A percentile compares a stretch with the other conserved stretches of the same genome.
These are phyloP conservation scores for Phymastichus coffea DNA, from an alignment of 1,140 invertebrate species.

Conservation along the genomic window DNA sequence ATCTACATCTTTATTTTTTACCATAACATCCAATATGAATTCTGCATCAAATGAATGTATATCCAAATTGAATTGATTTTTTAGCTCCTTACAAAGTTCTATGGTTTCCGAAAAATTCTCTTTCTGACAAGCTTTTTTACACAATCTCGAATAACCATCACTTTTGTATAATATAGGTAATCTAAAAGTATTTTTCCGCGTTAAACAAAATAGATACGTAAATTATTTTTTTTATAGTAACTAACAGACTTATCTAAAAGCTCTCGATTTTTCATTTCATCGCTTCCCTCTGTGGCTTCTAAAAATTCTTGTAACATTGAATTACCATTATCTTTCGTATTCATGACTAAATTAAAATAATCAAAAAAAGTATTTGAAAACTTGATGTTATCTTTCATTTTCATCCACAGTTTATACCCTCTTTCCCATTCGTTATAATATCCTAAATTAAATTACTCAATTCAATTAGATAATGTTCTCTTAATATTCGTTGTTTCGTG, in stretches of 20 bases:
- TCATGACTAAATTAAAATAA: not conserved
- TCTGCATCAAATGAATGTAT: not conserved
- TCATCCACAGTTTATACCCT: conserved; percentile 5
- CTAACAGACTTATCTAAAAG: too few relatives aligned
- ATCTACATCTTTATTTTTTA: not conserved
- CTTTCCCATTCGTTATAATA: conserved; percentile 4
- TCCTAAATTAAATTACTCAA: not conserved
- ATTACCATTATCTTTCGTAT: not conserved
- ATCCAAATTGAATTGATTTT: not conserved
- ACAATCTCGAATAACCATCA: not conserved
- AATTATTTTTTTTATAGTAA: too few relatives aligned
- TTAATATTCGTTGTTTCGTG: too few relatives aligned
- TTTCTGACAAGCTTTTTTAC: not conserved
- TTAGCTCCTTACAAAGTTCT: not conserved
- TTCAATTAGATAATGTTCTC: not conserved
- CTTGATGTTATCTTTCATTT: not conserved
- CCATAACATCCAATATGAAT: not conserved
- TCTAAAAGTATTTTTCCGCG: too few relatives aligned
- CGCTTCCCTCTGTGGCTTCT: too few relatives aligned
- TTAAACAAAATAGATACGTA: too few relatives aligned
- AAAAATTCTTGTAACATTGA: too few relatives aligned
- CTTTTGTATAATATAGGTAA: not conserved
- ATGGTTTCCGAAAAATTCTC: not conserved
- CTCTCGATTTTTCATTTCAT: too few relatives aligned
- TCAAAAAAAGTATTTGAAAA: not conserved